These are phyloP conservation scores for Lepidurus arcticus DNA, from an alignment of 1,140 invertebrate genomes.

Conservation along the genomic window DNA sequence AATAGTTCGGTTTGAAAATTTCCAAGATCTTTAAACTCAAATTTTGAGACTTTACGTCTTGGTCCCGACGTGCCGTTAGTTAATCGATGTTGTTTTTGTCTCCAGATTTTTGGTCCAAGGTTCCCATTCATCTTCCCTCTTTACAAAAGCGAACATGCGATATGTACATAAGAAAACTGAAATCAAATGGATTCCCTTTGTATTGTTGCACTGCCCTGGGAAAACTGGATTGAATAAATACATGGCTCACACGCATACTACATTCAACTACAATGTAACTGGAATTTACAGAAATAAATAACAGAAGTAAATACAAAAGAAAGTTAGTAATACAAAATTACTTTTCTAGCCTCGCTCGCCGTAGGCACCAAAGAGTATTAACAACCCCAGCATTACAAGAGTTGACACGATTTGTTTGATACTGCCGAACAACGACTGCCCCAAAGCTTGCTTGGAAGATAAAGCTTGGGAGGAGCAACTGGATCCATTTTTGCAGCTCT, in stretches of 20 bases:
- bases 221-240: background rate
- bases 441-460: background rate
- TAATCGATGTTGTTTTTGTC: background rate
- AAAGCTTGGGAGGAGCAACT: background rate
- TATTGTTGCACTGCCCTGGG: slow-evolving; percentile 17
- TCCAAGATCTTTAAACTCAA: background rate
- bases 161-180: background rate
- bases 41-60: background rate
- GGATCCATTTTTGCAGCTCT: background rate
- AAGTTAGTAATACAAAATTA: background rate
- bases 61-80: too few relatives aligned
- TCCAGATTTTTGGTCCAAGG: background rate
- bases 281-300: background rate
- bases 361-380: background rate
- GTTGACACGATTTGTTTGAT: background rate
- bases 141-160: background rate
- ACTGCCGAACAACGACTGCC: background rate
- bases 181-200: background rate
- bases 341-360: background rate
- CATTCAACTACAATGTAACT: background rate
- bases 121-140: background rate
- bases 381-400: background rate
- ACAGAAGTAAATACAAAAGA: background rate
- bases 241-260: background rate
- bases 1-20: background rate